Base-by-base conservation (phyloP, 2,113 vertebrate genomes). In the Amia ocellicauda region DNA sequence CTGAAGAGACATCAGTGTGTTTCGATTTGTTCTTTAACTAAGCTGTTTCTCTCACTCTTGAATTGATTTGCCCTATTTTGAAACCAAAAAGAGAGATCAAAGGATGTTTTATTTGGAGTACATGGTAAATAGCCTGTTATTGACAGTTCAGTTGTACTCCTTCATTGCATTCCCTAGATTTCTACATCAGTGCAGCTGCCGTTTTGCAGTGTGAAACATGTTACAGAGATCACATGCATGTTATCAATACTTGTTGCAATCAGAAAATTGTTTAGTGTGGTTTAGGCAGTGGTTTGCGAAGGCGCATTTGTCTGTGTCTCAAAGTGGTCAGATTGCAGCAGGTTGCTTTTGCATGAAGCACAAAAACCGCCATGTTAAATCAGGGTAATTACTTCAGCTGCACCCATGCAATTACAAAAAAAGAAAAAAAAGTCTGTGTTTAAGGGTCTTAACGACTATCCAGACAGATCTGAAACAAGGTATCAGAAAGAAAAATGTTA, bases 1-100 rank as follows among this genome's bases (percentile, higher is more conserved):
- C 16, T 20, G 17, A 11, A 36, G 31, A 36, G 13, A 10, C 22
- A 16, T 13, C 36, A 43, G 4, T 56, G 40, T 4, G 31, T 36
- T 64, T 17, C 10, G 16, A 55, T 45, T n/a, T 17, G 24, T 43
- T 40, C 55, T 64, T 45, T 43, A 56, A 27, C 7, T 40, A 4
- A 40, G 11, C 52, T 43, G 19, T 47, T 47, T 45, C 51, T 42
- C 40, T 52, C 41, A 22, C 41, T 47, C n/a, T 10, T 11, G 23
- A 55, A 31, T 64, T 24, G 53, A 47, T 64, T 43, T 47, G 40
- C 10, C 51, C 10, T 64, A 26, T 41, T 47, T 23, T 57, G 53
- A 45, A 53, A 45, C 31, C 52, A 27, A 42, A 64, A 56, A 64
- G 20, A 58, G 20, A n/a, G 43, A 49, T 49, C 28, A 40, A 50